phyloP scores from a whole-genome alignment of 2,888 invertebrate species.

The Pherbina coryleti region DNA sequence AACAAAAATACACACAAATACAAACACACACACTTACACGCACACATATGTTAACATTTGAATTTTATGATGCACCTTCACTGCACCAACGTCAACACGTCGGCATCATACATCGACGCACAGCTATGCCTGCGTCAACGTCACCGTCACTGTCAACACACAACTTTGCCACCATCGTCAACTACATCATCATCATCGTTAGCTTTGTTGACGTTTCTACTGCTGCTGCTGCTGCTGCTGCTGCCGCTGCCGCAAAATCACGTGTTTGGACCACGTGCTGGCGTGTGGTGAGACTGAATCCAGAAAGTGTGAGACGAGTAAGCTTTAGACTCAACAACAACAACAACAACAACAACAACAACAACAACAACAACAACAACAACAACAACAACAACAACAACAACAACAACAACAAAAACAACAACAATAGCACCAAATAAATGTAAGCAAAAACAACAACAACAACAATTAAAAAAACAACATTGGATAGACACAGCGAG shows the following conservation, averaged over 20 bases:
- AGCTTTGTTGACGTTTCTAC: not conserved
- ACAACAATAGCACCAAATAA: not conserved
- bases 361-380: not conserved
- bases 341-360: not conserved
- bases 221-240: constrained; percentile 12
- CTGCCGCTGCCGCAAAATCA: constrained; percentile 33
- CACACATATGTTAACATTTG: not conserved
- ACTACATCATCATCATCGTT: not conserved
- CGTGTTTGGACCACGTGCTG: constrained; percentile 47
- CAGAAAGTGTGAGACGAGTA: not conserved
- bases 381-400: not conserved
- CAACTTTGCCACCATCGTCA: constrained; percentile 41
- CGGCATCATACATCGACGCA: not conserved
- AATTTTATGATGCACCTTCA: not conserved
- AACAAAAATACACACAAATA: not conserved
- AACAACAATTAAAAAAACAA: not conserved
- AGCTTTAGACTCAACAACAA: not conserved
- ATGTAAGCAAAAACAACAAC: not conserved
- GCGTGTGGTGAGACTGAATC: constrained; percentile 8
- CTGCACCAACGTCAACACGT: not conserved
- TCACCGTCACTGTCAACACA: not conserved
- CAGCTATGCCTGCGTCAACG: not conserved
- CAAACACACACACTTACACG: not conserved
- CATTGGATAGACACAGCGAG: not conserved
- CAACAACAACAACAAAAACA: not conserved